phyloP scores from a whole-genome alignment of 1,140 invertebrate species.

The Drosophila aff. region DNA sequence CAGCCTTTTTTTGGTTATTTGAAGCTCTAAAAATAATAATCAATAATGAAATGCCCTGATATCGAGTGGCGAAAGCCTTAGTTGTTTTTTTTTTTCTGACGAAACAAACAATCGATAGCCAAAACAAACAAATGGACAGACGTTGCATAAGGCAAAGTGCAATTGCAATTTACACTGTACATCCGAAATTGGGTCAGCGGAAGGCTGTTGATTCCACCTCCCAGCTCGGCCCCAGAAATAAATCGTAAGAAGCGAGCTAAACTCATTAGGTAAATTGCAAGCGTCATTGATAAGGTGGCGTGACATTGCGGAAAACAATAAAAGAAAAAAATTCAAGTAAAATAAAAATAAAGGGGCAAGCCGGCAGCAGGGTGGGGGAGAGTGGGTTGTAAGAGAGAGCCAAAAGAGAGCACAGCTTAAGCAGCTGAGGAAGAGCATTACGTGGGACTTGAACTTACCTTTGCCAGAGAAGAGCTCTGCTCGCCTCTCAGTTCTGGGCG shows the following conservation, averaged over 20 bases:
- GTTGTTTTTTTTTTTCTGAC: not conserved
- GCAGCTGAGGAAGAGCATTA: slow-evolving; percentile 13
- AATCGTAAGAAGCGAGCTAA: slow-evolving; percentile 1
- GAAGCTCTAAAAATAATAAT: not conserved
- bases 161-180: slow-evolving; percentile 14
- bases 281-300: slow-evolving; percentile 69
- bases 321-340: slow-evolving; percentile 8
- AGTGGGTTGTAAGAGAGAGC: slow-evolving; percentile 3
- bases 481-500: slow-evolving; percentile 25
- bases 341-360: slow-evolving; percentile 15
- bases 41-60: slow-evolving; percentile 1
- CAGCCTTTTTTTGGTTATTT: not conserved
- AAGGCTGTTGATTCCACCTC: slow-evolving; percentile 31
- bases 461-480: slow-evolving; percentile 14
- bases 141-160: slow-evolving; percentile 66
- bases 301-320: slow-evolving; percentile 55
- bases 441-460: slow-evolving; percentile 27
- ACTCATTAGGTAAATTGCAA: slow-evolving; percentile 27
- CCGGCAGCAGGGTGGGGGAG: slow-evolving; percentile 25
- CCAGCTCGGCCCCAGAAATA: not conserved
- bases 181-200: slow-evolving; percentile 59
- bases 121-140: slow-evolving; percentile 53
- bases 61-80: slow-evolving; percentile 6
- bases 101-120: slow-evolving; percentile 63
- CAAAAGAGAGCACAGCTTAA: slow-evolving; percentile 16